Evolutionary conservation across 2,797 vertebrate species (phyloP).

Genomic region (Carcharodon carcharias): DNA sequence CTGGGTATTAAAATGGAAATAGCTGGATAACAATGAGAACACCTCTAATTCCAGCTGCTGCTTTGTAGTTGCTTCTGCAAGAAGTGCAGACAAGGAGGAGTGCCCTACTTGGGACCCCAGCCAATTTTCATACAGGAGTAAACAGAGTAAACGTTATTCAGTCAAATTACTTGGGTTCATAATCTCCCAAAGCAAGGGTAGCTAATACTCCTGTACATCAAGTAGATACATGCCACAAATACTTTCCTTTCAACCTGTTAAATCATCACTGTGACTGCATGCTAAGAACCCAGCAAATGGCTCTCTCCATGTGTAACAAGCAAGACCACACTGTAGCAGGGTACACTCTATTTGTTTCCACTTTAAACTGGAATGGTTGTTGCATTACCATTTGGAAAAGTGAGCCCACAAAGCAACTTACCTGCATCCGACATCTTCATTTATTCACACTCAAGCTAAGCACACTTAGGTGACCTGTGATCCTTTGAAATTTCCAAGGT

Average conservation of each 20-base stretch:
- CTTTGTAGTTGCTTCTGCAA: neutral
- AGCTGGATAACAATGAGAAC: neutral
- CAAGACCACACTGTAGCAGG: neutral
- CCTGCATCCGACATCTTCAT: neutral
- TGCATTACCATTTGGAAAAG: slow-evolving; percentile 9
- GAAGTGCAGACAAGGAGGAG: neutral
- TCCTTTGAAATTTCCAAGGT: neutral
- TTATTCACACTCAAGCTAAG: neutral
- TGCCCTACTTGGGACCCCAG: neutral
- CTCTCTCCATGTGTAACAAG: neutral
- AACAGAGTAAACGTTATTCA: neutral
- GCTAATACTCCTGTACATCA: neutral
- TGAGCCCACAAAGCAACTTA: neutral
- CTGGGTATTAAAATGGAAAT: neutral
- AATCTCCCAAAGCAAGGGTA: neutral
- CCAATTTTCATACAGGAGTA: neutral
- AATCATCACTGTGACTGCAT: neutral
- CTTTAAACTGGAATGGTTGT: neutral
- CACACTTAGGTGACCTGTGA: neutral
- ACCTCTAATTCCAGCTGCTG: neutral
- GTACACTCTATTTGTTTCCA: neutral
- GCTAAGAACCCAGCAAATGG: neutral
- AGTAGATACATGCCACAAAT: neutral
- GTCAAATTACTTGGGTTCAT: neutral
- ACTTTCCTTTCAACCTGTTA: neutral